Evolutionary conservation across 2,113 vertebrate species (phyloP), one percentile per base, ranked within the genome.

Genomic region (Proterorhinus semilunaris): DNA sequence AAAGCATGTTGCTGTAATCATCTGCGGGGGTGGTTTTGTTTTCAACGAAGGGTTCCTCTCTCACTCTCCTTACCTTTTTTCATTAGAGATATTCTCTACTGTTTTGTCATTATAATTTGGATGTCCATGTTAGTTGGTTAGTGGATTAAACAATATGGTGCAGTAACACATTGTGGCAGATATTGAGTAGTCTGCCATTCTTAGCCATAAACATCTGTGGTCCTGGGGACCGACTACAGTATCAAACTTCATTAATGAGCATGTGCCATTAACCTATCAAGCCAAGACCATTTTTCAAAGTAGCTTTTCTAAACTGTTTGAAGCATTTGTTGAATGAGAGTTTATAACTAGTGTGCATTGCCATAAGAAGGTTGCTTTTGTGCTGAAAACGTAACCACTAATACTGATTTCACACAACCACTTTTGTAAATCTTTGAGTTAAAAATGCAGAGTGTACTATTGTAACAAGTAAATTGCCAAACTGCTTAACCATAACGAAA

Each of bases 381-480:
- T n/a, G 53, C 72, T 49, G 61, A 69, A 68, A 62, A 73, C 73
- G 72, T 86, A 83, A 88, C 81, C 83, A 87, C 85, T 86, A 66
- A 71, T 75, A 68, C 50, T 86, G 70, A 82, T 78, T 84, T 82
- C 50, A 74, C 67, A 71, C 63, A 66, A 86, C 74, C 66, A 21
- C 27, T 21, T 72, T 48, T 70, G 15, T 71, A 54, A 4, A 46
- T 80, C 65, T 45, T 63, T 71, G 70, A 47, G 4, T 86, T 66
- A 71, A 71, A 57, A 66, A 76, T 74, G 74, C 75, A 69, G 69
- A 65, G 68, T 73, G 48, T 52, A 65, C 69, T 71, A 79, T 62
- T 65, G 45, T 69, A 67, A 78, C 10, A 46, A 76, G 73, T 57
- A 73, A 75, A 53, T 85, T 86, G 86, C 88, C 86, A 89, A 91